Base-by-base conservation (phyloP, 2,113 vertebrate species). In the Clupea harengus region DNA sequence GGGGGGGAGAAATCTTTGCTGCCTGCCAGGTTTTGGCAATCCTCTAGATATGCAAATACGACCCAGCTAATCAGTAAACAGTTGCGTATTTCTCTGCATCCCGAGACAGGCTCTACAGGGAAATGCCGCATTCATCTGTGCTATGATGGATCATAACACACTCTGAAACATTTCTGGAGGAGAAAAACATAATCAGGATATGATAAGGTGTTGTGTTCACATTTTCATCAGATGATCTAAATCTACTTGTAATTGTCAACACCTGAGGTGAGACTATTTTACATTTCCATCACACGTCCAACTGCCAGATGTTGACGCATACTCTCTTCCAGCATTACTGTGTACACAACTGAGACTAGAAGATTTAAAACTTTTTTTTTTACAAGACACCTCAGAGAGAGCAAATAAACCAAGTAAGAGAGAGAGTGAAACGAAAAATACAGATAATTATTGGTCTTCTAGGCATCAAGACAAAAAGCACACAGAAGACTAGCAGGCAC, bases 21-120 rank as follows among this genome's bases (percentile, higher is more conserved):
- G 87, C 84, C 84, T 57, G 64, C 39, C 72, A 39, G 72, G 72
- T 82, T 87, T 81, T 90, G 86, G 89, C 86, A 82, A 46, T 18
- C 22, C 28, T 85, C 84, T 86, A 90, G 57, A 47, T 86, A 88
- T 81, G 87, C 44, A 86, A 88, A 90, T 88, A 85, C 81, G 52
- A 39, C 57, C 78, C 83, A 83, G 87, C 47, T 81, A 85, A 88
- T 88, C 87, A 85, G 72, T 83, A 83, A 81, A 88, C 83, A 44
- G 25, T 78, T 28, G 39, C 5, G 72, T 39, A 32, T 78, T 78
- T 78, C 28, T 78, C 72, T 78, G 72, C 72, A 78, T 32, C 72
- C 72, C 39, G 72, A 78, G 72, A 6, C 4, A 78, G 72, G 22
- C 18, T 60, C 72, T 13, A 78, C 25, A 11, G 72, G 72, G 6